A percentile compares a stretch with the other conserved stretches of the same genome.
phyloP scores from a whole-genome alignment of 2,888 invertebrate species.

The Serrognathus titanus region DNA sequence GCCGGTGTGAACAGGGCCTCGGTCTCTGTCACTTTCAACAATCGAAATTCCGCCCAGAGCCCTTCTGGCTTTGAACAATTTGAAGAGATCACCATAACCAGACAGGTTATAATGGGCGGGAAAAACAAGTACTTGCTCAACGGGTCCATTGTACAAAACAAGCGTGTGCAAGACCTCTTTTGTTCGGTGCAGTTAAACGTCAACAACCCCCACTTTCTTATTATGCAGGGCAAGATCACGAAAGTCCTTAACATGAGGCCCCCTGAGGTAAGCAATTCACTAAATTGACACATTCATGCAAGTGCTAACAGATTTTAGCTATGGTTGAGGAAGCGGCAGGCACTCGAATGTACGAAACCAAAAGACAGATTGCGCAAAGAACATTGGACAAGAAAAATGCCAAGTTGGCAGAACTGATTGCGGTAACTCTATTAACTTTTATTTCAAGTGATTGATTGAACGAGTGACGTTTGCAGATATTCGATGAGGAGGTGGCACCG shows the following conservation, averaged over 20 bases:
- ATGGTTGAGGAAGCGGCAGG: conserved; percentile 99
- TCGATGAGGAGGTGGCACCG: conserved; percentile 86
- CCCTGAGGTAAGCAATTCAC: conserved; percentile 64
- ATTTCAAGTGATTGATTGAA: background rate
- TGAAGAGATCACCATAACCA: conserved; percentile 86
- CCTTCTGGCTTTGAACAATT: conserved; percentile 90
- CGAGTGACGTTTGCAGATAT: conserved; percentile 50
- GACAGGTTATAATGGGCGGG: conserved; percentile 85
- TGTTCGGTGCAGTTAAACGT: conserved; percentile 96
- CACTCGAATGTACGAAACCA: conserved; percentile 93
- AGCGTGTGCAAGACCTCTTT: conserved; percentile 89
- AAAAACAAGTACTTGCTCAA: conserved; percentile 94
- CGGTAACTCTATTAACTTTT: conserved; percentile 51
- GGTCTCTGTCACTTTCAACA: conserved; percentile 95
- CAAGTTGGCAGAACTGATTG: conserved; percentile 81
- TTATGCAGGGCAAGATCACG: conserved; percentile 99
- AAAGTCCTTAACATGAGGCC: conserved; percentile 99
- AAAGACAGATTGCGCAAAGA: conserved; percentile 80
- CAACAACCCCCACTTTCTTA: conserved; percentile 98
- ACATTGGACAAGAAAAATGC: conserved; percentile 91
- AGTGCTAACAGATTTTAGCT: conserved; percentile 67
- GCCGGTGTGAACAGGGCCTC: conserved; percentile 94
- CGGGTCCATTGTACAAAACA: conserved; percentile 85
- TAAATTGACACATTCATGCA: conserved; percentile 1
- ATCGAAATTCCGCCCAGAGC: conserved; percentile 72